A percentile compares a stretch with the other conserved stretches of the same genome.
Conservation (phyloP, 2,113 vertebrate genomes). For the Tupaia chinensis region DNA sequence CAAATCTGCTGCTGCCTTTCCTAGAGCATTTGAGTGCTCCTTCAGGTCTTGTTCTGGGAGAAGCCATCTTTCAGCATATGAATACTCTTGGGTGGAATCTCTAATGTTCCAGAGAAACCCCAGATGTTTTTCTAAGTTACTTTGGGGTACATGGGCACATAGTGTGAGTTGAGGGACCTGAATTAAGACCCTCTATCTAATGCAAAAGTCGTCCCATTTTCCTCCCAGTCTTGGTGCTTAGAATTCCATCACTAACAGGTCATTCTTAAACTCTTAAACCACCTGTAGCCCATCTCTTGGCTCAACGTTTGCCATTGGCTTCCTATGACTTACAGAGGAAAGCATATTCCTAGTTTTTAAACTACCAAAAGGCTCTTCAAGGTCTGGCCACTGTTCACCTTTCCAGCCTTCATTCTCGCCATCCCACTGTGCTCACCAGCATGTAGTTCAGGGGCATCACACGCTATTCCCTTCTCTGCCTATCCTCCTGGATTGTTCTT, state of each 20-base stretch:
- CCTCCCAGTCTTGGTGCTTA: neutral
- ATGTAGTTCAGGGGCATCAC: neutral
- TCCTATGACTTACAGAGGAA: neutral
- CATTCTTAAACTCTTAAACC: neutral
- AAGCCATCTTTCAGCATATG: neutral
- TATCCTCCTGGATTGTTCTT: neutral
- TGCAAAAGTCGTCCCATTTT: neutral
- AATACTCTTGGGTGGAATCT: neutral
- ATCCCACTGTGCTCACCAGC: neutral
- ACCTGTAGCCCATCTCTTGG: neutral
- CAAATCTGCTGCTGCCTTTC: neutral
- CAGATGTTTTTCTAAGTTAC: constrained; percentile 13
- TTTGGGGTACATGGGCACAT: neutral
- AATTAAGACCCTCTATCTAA: neutral
- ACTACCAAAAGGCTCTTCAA: neutral
- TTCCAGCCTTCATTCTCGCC: neutral
- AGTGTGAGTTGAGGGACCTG: neutral
- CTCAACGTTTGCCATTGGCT: neutral
- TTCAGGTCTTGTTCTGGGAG: neutral
- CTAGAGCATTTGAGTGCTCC: neutral
- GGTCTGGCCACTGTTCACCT: neutral
- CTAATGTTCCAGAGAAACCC: neutral
- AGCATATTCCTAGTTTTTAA: constrained; percentile 17
- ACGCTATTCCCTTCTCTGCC: neutral
- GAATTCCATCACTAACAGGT: neutral